Conservation (phyloP, 2,797 vertebrate species). For the Coccyzus lansbergi region DNA sequence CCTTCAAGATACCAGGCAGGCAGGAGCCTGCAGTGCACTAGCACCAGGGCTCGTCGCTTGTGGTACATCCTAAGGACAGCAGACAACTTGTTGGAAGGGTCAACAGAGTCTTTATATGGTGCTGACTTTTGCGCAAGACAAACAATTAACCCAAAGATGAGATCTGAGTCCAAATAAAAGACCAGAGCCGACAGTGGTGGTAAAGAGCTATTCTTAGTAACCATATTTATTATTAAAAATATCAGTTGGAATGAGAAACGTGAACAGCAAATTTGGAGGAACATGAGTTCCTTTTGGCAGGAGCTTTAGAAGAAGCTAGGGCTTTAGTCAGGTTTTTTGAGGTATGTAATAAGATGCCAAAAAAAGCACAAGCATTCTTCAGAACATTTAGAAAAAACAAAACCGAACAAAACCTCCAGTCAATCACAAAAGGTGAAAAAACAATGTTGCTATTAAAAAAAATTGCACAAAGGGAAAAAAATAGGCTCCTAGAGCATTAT, state of each 20-base stretch:
- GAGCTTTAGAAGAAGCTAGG: slow-evolving; percentile 14
- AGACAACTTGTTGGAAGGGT: background rate
- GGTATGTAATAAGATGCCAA: slow-evolving; percentile 57
- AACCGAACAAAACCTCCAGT: slow-evolving; percentile 51
- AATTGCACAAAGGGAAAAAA: background rate
- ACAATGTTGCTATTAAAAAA: slow-evolving; percentile 5
- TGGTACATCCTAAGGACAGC: background rate
- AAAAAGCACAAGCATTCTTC: slow-evolving; percentile 57
- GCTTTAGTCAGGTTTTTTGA: slow-evolving; percentile 54
- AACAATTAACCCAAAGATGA: background rate
- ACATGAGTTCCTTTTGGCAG: slow-evolving; percentile 51
- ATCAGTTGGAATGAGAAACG: slow-evolving; percentile 14
- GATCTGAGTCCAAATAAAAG: background rate
- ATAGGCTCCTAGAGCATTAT: slow-evolving; percentile 42
- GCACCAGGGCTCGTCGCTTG: background rate
- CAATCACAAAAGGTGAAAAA: slow-evolving; percentile 47
- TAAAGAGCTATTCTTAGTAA: slow-evolving; percentile 61
- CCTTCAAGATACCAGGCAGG: fast-evolving
- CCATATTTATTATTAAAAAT: slow-evolving; percentile 43
- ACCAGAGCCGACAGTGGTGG: background rate
- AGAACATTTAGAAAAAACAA: slow-evolving; percentile 15
- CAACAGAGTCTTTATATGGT: background rate
- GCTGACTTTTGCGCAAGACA: background rate
- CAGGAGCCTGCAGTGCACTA: background rate
- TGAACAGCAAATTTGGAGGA: slow-evolving; percentile 12